Evolutionary conservation across 2,113 vertebrate genomes (phyloP).

Genomic region (Leptocoma aspasia): DNA sequence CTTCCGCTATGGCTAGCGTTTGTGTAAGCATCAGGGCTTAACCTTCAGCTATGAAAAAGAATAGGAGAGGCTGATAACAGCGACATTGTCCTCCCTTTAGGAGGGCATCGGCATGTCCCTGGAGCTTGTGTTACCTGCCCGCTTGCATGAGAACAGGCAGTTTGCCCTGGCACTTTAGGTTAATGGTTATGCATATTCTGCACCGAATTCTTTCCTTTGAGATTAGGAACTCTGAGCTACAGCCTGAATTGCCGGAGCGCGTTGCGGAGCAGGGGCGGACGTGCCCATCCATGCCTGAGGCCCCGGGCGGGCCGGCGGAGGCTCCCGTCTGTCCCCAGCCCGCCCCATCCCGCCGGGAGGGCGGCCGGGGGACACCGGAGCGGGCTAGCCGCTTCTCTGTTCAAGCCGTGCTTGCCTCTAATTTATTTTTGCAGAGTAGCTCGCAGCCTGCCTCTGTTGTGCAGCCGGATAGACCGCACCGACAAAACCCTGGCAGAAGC

Average conservation of each 20-base stretch:
- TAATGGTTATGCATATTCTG: neutral
- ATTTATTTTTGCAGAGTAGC: fast-evolving
- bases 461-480: neutral
- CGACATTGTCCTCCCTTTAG: neutral
- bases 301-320: no score
- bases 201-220: neutral
- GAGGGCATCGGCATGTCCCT: neutral
- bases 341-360: neutral
- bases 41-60: neutral
- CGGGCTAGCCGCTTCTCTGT: fast-evolving
- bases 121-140: neutral
- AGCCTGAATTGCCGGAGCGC: neutral
- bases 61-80: neutral
- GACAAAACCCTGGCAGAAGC: neutral
- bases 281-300: fast-evolving
- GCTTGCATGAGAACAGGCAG: neutral
- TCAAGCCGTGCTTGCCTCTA: neutral
- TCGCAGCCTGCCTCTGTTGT: neutral
- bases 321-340: no score
- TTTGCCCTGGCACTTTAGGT: neutral
- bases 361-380: fast-evolving
- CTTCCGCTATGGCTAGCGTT: neutral
- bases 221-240: neutral
- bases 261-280: neutral
- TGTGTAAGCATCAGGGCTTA: neutral